A percentile compares a stretch with the other conserved stretches of the same genome.
Conservation (phyloP, 2,888 invertebrate species). For the Cantharis flavilabris region DNA sequence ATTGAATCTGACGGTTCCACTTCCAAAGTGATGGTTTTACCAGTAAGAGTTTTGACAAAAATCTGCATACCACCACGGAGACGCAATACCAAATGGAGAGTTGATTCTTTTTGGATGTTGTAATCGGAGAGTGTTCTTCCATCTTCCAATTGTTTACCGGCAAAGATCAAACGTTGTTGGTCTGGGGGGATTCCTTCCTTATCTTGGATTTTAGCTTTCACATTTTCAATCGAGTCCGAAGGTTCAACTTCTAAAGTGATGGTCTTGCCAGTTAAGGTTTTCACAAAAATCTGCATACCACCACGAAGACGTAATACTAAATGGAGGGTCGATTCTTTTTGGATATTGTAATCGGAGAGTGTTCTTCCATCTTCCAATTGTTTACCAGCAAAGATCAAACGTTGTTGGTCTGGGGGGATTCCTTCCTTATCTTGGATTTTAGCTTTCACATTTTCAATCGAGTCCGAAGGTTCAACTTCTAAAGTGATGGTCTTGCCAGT, state of each 20-base stretch:
- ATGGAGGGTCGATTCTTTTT: neutral
- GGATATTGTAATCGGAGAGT: neutral
- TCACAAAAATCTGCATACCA: slow-evolving; percentile 60
- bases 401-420: neutral
- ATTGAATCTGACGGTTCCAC: slow-evolving; percentile 92
- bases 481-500: neutral
- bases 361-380: neutral
- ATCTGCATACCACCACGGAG: slow-evolving; percentile 80
- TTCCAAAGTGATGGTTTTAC: slow-evolving; percentile 93
- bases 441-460: neutral
- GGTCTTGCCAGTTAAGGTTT: slow-evolving; percentile 93
- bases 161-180: neutral
- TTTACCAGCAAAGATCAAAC: neutral
- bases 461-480: neutral
- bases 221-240: slow-evolving; percentile 72
- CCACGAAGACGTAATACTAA: neutral
- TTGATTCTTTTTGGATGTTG: neutral
- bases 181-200: neutral
- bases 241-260: slow-evolving; percentile 93
- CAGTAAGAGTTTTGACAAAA: slow-evolving; percentile 93
- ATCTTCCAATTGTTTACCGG: neutral
- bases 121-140: neutral
- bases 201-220: neutral
- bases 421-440: neutral
- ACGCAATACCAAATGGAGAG: neutral